phyloP scores from a whole-genome alignment of 2,888 invertebrate species.

The Clepsis dumicolana region DNA sequence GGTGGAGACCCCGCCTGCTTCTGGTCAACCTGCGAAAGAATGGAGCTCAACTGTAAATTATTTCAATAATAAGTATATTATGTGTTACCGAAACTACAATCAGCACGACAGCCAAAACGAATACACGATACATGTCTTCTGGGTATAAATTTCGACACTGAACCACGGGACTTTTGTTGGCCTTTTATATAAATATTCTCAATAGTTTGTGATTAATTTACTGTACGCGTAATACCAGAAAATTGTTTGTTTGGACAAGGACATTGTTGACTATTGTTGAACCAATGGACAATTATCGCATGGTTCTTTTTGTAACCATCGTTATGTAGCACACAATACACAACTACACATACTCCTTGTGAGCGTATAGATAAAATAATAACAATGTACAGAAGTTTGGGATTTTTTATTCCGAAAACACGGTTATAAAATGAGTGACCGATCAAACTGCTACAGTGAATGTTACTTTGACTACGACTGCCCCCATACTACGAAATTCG shows the following conservation, averaged over 20 bases:
- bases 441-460: too few relatives aligned
- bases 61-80: too few relatives aligned
- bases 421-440: too few relatives aligned
- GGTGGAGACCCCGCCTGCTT: too few relatives aligned
- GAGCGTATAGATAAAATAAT: background rate
- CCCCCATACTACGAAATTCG: too few relatives aligned
- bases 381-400: too few relatives aligned
- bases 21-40: too few relatives aligned
- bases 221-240: constrained; percentile 24
- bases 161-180: background rate
- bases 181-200: constrained; percentile 30
- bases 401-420: too few relatives aligned
- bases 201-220: constrained; percentile 24
- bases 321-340: background rate
- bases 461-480: too few relatives aligned
- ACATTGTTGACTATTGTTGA: background rate
- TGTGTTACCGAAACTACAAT: constrained; percentile 20
- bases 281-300: constrained; percentile 4
- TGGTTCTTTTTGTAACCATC: background rate
- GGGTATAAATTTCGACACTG: constrained; percentile 7
- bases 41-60: too few relatives aligned
- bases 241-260: constrained; percentile 16
- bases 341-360: background rate
- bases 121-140: constrained; percentile 27
- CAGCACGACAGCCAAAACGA: constrained; percentile 20